Evolutionary conservation across 2,797 vertebrate genomes (phyloP).

Genomic region (Sebastes hubbsi): DNA sequence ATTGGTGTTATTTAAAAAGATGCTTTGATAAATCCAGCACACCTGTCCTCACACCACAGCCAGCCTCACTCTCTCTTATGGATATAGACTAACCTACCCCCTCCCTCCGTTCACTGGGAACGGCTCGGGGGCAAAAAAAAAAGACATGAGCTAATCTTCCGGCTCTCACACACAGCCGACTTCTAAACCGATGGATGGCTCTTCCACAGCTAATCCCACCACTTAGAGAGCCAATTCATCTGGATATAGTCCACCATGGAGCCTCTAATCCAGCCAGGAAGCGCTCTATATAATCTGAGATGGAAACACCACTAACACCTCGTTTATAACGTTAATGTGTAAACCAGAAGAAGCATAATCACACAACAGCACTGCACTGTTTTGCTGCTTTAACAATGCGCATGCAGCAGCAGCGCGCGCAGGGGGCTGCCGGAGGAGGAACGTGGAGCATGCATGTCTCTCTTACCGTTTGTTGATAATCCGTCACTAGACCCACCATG

Average conservation of each 20-base stretch:
- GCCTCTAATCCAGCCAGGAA: slow-evolving; percentile 31
- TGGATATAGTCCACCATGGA: slow-evolving; percentile 12
- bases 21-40: background rate
- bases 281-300: slow-evolving; percentile 11
- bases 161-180: slow-evolving; percentile 26
- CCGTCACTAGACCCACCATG: slow-evolving; percentile 62
- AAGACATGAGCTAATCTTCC: slow-evolving; percentile 36
- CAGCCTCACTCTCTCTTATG: background rate
- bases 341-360: background rate
- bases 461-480: slow-evolving; percentile 83
- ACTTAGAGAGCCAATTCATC: slow-evolving; percentile 25
- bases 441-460: slow-evolving; percentile 30
- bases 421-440: background rate
- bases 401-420: slow-evolving; percentile 24
- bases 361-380: background rate
- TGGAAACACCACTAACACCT: slow-evolving; percentile 17
- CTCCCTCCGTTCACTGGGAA: background rate
- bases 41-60: slow-evolving; percentile 48
- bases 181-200: slow-evolving; percentile 8
- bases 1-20: background rate
- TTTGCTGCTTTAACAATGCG: slow-evolving; percentile 9
- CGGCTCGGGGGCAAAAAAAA: background rate
- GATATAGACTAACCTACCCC: background rate
- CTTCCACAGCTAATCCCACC: slow-evolving; percentile 41
- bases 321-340: slow-evolving; percentile 14